Conservation (phyloP, 2,797 vertebrate genomes). For the Rhabdophis nuchalis region DNA sequence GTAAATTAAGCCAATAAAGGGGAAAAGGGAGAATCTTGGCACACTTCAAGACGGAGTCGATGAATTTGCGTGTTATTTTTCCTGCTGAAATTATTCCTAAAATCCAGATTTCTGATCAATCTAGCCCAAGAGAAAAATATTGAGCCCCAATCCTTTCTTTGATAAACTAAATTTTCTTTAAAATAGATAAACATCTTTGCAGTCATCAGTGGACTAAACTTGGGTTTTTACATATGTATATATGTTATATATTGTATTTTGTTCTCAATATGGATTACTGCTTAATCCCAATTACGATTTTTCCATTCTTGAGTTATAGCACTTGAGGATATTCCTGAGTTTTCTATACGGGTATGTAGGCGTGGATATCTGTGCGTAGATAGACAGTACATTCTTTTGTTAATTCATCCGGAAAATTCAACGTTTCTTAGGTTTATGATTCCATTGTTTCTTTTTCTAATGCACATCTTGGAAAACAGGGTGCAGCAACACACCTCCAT, state of each 20-base stretch:
- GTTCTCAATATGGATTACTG: background rate
- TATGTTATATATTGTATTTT: background rate
- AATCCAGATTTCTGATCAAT: background rate
- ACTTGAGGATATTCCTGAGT: background rate
- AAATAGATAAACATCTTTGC: background rate
- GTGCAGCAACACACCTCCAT: background rate
- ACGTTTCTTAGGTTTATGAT: background rate
- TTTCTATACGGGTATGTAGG: background rate
- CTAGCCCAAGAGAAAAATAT: background rate
- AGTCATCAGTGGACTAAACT: background rate
- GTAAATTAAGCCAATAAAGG: background rate
- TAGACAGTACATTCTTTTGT: background rate
- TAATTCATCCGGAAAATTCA: background rate
- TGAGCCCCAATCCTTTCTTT: background rate
- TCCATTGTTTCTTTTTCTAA: background rate
- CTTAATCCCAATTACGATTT: background rate
- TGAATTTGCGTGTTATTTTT: background rate
- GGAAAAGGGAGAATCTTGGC: background rate
- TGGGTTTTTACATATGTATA: background rate
- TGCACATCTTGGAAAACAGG: background rate
- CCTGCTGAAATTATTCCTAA: background rate
- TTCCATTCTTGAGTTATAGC: background rate
- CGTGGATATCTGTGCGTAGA: too few relatives aligned
- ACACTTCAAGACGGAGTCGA: background rate
- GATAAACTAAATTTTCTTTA: background rate